Base-by-base conservation (phyloP, 1,140 invertebrate genomes). In the Physella acuta region DNA sequence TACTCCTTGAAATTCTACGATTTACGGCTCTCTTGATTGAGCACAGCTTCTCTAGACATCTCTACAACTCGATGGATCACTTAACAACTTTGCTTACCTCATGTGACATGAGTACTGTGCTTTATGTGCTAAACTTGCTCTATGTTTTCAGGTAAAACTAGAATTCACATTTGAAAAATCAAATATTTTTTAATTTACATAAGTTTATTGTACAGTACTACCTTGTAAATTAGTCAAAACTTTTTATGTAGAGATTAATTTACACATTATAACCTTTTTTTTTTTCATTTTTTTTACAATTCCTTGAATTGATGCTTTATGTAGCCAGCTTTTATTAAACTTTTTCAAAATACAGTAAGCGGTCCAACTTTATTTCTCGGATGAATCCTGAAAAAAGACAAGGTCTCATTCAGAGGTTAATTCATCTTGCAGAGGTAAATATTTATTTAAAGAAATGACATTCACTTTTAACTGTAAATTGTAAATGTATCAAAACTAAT, bases 31-130 rank as follows among this genome's bases (percentile, higher is more conserved):
- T 94, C 62, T 86, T 95, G 37, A 94, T 95, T 78, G 93, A 95
- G 84, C 93, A 95, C 84, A 94, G 92, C 73, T 95, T 94, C 82
- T 94, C 93, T 16, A 88, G 93, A 67, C 92, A 95, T 85, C 85
- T 94, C 71, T 95, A 95, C 87, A 94, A 93, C 84, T 94, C 93
- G 49, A 93, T 95, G 89, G 93, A 95, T 81, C 92, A 94, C 81
- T 84, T 95, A 64, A 91, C 92, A 24, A 89, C 90, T n/a, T 85
- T 95, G 64, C 83, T 95, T 72, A 89, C 91, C 55, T 94, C 93
- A 39, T 92, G 91, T 85, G 92, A 94, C 81, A 92, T 95, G 90
- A 89, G 92, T 72, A 90, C 94, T 71, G 92, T 95, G n/a, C 86
- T 94, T 63, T 92, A 90, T 75, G 93, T 94, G 53, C 87, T 95